These are phyloP conservation scores for Dromaius novaehollandiae DNA, from an alignment of 2,113 vertebrate species.

Conservation along the genomic window DNA sequence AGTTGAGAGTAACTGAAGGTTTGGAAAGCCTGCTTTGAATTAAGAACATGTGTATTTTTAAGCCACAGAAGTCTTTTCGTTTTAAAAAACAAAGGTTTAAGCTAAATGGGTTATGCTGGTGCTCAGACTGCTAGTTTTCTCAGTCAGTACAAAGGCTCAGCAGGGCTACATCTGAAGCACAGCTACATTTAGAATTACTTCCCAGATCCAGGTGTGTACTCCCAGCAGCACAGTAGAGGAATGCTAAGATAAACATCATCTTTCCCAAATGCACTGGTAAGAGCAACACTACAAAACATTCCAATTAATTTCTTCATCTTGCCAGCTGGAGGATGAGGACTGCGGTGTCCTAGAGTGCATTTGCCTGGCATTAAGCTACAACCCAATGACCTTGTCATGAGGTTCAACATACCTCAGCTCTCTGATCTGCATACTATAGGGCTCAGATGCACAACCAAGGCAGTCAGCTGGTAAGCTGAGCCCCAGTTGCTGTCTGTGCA, in stretches of 20 bases:
- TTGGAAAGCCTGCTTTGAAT: background rate
- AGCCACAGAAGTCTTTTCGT: background rate
- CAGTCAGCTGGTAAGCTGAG: slow-evolving; percentile 4
- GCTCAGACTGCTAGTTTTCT: background rate
- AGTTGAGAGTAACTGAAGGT: background rate
- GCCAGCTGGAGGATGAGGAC: background rate
- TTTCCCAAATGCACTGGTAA: background rate
- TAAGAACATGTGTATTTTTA: background rate
- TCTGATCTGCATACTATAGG: slow-evolving; percentile 5
- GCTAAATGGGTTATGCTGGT: background rate
- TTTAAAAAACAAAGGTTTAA: background rate
- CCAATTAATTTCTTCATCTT: background rate
- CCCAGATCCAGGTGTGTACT: background rate
- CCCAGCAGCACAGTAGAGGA: background rate
- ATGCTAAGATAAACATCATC: background rate
- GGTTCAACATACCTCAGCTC: background rate
- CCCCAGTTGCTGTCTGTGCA: slow-evolving; percentile 20
- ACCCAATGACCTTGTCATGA: background rate
- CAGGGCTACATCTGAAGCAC: background rate
- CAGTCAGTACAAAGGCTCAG: background rate
- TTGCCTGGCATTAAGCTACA: background rate
- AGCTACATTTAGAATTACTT: background rate
- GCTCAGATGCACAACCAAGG: background rate
- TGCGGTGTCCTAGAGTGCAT: background rate
- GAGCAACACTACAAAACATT: background rate